A percentile compares a stretch with the other conserved stretches of the same genome.
phyloP scores from a whole-genome alignment of 2,113 vertebrate genomes.

The Uria aalge region DNA sequence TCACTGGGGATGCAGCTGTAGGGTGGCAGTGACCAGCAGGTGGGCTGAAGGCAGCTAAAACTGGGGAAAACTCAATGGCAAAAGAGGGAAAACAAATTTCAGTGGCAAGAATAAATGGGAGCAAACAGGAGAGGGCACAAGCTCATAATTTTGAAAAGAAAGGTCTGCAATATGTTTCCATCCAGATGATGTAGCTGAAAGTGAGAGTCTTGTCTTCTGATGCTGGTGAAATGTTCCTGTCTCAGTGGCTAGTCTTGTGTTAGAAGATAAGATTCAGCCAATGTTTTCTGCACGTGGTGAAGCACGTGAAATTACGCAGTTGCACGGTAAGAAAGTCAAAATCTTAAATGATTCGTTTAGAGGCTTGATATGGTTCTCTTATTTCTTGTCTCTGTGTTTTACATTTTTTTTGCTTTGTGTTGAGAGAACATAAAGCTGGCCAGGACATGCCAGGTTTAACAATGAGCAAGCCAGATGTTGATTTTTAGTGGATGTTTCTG shows the following conservation, averaged over 20 bases:
- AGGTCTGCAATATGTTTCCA: not conserved
- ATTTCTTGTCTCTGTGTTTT: not conserved
- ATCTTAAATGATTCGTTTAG: not conserved
- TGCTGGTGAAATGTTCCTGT: not conserved
- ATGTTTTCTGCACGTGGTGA: not conserved
- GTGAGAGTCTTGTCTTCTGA: not conserved
- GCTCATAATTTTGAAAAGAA: not conserved
- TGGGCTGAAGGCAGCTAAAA: not conserved
- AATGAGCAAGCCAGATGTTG: not conserved
- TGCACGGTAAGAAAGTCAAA: not conserved
- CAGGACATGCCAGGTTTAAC: not conserved
- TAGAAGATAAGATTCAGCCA: not conserved
- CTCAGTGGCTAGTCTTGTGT: not conserved
- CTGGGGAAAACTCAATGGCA: not conserved
- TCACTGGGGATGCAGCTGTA: not conserved
- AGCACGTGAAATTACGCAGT: not conserved
- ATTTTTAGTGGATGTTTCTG: not conserved
- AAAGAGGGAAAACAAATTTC: not conserved
- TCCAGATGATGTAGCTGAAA: not conserved
- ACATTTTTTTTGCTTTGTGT: rapidly evolving
- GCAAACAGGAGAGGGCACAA: not conserved
- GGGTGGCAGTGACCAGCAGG: not conserved
- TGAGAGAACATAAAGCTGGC: not conserved
- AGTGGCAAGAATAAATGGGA: not conserved
- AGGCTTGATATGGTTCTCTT: not conserved